Conservation (phyloP, 2,113 vertebrate genomes). For the Holacanthus passer region DNA sequence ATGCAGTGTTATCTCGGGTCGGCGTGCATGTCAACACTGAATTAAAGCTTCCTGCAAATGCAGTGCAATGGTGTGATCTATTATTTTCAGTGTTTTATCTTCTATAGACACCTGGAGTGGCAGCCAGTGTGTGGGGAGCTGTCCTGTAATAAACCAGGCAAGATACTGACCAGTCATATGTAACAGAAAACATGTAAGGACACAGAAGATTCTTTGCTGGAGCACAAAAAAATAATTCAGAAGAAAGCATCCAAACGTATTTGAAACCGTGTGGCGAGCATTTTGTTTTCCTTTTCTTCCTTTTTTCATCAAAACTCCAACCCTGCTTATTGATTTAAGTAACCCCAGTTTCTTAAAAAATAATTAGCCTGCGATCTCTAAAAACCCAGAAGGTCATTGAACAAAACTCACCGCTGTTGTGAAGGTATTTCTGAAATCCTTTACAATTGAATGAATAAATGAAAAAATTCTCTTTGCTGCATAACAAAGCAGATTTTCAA, state of each 20-base stretch:
- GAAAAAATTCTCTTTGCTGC: background rate
- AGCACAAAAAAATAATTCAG: background rate
- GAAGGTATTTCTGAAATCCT: background rate
- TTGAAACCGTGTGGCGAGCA: background rate
- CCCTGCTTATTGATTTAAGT: background rate
- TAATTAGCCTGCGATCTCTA: background rate
- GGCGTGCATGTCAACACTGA: slow-evolving; percentile 4
- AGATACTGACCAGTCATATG: background rate
- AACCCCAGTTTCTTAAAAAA: background rate
- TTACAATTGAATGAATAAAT: background rate
- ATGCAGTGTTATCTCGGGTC: slow-evolving; percentile 9
- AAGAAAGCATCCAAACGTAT: background rate
- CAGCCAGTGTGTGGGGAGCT: background rate
- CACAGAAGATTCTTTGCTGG: background rate
- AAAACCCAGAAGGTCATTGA: background rate
- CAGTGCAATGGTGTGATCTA: background rate
- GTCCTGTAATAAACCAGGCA: background rate
- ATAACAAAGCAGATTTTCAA: background rate
- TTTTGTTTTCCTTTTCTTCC: background rate
- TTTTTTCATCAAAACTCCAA: background rate
- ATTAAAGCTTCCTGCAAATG: slow-evolving; percentile 29
- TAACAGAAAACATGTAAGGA: background rate
- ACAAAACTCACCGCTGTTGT: background rate
- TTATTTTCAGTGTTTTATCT: slow-evolving; percentile 12
- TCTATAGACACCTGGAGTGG: slow-evolving; percentile 2